phyloP scores from a whole-genome alignment of 2,797 vertebrate genomes.

The Cossypha polioptera region DNA sequence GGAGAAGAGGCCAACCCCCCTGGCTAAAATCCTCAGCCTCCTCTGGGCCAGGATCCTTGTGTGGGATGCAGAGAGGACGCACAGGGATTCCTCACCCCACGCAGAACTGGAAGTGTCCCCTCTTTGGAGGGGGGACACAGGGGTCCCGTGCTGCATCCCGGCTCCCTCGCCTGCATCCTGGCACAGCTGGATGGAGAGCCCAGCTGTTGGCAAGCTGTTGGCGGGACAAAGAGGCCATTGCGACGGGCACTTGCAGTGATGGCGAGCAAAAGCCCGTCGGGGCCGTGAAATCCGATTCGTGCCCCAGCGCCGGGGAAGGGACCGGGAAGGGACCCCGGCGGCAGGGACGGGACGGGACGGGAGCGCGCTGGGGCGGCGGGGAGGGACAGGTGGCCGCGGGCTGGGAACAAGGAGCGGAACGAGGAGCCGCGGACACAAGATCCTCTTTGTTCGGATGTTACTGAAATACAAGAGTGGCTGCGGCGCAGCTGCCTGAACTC shows the following conservation, averaged over 20 bases:
- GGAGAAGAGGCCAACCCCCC: not conserved
- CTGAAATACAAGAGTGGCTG: not conserved
- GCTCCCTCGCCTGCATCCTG: not conserved
- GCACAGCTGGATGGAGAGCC: conserved; percentile 22
- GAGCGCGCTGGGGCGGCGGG: not conserved
- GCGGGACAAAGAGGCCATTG: conserved; percentile 19
- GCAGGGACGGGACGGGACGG: not conserved
- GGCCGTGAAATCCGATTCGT: not conserved
- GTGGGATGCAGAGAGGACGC: accelerated
- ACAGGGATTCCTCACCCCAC: accelerated
- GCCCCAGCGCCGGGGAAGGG: not conserved
- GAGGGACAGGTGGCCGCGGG: not conserved
- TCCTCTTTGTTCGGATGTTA: conserved; percentile 14
- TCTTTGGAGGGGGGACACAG: accelerated
- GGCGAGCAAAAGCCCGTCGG: not conserved
- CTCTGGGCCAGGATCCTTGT: not conserved
- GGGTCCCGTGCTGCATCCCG: accelerated
- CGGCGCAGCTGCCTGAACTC: conserved; percentile 4
- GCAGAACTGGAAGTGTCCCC: not conserved
- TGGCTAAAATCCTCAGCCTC: not conserved
- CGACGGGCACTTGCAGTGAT: not conserved
- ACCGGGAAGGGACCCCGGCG: not conserved
- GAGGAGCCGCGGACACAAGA: not conserved
- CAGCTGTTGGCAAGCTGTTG: not conserved
- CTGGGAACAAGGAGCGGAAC: not conserved